These are phyloP conservation scores for Timandra comae DNA, from an alignment of 2,888 invertebrate species.

Conservation along the genomic window DNA sequence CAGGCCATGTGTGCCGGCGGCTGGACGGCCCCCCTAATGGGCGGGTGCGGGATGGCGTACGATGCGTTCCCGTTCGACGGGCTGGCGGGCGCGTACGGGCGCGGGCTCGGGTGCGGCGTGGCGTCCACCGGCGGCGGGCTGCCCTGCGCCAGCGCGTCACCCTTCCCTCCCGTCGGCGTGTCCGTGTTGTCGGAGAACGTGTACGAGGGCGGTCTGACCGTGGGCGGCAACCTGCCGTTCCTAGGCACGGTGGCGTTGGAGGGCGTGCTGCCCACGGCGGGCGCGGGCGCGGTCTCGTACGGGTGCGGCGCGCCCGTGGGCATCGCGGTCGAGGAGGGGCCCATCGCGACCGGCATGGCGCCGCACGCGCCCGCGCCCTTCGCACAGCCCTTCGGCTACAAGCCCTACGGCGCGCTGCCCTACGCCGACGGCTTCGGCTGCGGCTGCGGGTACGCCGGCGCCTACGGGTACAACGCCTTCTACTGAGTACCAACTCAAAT, in stretches of 20 bases:
- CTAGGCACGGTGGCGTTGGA: constrained; percentile 30
- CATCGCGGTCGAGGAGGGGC: constrained; percentile 17
- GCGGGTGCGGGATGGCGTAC: too few relatives aligned
- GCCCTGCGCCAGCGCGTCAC: constrained; percentile 24
- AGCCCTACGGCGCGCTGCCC: constrained; percentile 4
- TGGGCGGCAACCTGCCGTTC: constrained; percentile 34
- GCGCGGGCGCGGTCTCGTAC: constrained; percentile 26
- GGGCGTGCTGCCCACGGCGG: constrained; percentile 28
- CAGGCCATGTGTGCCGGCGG: too few relatives aligned
- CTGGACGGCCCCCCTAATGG: too few relatives aligned
- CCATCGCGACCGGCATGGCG: constrained; percentile 14
- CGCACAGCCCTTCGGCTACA: constrained; percentile 14
- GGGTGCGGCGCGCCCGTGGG: constrained; percentile 25
- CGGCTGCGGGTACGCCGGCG: constrained; percentile 9
- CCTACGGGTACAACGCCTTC: neutral
- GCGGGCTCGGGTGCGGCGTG: constrained; percentile 12
- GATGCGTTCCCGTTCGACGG: too few relatives aligned
- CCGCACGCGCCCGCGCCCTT: constrained; percentile 1
- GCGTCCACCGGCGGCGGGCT: constrained; percentile 29
- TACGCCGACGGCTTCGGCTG: constrained; percentile 5
- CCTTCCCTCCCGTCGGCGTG: constrained; percentile 28
- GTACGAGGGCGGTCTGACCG: constrained; percentile 25
- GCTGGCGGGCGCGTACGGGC: too few relatives aligned
- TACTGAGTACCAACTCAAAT: too few relatives aligned
- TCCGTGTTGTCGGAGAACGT: constrained; percentile 32